Percentiles rank a stretch among this genome's conserved stretches.
Evolutionary conservation across 2,888 invertebrate species (phyloP).

Genomic region (Pharmacophagus antenor): DNA sequence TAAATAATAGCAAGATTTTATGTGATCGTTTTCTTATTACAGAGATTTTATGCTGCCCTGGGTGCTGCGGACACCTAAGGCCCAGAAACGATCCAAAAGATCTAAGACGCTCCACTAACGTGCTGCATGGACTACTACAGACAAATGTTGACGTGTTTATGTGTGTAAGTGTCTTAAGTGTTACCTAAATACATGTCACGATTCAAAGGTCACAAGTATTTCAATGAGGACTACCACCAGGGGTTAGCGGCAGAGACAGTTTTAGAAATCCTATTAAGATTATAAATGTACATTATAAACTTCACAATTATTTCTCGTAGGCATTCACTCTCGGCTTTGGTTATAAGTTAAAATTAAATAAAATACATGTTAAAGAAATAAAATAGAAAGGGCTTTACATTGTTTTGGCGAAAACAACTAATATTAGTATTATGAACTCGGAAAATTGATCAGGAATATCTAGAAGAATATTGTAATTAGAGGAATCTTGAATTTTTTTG

Average conservation of each 20-base stretch:
- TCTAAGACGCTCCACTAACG: slow-evolving; percentile 63
- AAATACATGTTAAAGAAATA: too few species aligned
- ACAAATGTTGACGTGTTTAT: slow-evolving; percentile 3
- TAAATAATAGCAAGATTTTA: background rate
- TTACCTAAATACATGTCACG: background rate
- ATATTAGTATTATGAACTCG: background rate
- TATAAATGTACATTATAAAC: background rate
- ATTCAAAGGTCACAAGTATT: background rate
- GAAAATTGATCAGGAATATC: background rate
- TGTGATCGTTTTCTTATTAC: slow-evolving; percentile 28
- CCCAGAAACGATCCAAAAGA: slow-evolving; percentile 64
- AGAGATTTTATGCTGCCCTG: slow-evolving; percentile 68
- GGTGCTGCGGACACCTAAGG: slow-evolving; percentile 64
- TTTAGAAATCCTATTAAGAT: background rate
- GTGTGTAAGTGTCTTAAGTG: background rate
- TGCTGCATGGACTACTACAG: background rate
- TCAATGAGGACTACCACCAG: background rate
- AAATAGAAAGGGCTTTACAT: slow-evolving; percentile 1
- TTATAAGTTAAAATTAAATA: too few species aligned
- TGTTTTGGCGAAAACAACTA: background rate
- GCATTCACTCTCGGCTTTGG: too few species aligned
- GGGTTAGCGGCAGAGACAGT: background rate
- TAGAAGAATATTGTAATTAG: too few species aligned
- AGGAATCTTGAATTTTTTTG: too few species aligned
- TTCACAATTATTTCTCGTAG: background rate